Conservation (phyloP, 2,888 invertebrate species). For the Polyommatus iphigenia region DNA sequence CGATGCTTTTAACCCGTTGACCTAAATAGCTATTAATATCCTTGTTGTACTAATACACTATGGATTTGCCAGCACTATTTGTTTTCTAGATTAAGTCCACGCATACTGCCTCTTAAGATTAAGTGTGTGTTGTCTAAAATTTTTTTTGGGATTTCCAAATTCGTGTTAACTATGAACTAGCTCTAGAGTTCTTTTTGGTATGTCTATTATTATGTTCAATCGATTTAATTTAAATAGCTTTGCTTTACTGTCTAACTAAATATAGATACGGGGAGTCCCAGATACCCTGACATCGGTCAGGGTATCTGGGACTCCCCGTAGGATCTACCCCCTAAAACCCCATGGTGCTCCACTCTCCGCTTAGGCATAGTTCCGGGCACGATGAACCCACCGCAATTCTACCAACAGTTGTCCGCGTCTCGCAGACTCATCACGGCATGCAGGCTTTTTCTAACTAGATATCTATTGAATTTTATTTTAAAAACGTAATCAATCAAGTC, state of each 20-base stretch:
- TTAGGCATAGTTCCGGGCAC: no score
- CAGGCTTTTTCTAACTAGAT: background rate
- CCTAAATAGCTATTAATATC: conserved; percentile 42
- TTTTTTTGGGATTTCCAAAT: background rate
- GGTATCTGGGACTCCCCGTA: no score
- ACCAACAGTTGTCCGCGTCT: no score
- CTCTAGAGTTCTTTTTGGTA: background rate
- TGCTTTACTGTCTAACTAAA: background rate
- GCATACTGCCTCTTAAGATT: background rate
- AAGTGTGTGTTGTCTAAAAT: background rate
- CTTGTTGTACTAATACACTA: conserved; percentile 38
- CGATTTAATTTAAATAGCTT: background rate
- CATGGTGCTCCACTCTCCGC: no score
- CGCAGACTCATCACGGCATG: no score
- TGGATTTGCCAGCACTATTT: conserved; percentile 32
- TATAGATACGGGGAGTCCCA: no score
- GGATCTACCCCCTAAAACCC: no score
- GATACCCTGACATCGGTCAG: no score
- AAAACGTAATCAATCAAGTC: background rate
- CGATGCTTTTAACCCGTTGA: conserved; percentile 46
- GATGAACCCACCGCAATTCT: no score
- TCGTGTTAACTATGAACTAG: background rate
- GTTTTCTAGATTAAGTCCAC: conserved; percentile 30
- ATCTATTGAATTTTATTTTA: background rate
- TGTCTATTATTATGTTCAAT: background rate